Conservation (phyloP, 2,888 invertebrate genomes). For the Rhingia rostrata region DNA sequence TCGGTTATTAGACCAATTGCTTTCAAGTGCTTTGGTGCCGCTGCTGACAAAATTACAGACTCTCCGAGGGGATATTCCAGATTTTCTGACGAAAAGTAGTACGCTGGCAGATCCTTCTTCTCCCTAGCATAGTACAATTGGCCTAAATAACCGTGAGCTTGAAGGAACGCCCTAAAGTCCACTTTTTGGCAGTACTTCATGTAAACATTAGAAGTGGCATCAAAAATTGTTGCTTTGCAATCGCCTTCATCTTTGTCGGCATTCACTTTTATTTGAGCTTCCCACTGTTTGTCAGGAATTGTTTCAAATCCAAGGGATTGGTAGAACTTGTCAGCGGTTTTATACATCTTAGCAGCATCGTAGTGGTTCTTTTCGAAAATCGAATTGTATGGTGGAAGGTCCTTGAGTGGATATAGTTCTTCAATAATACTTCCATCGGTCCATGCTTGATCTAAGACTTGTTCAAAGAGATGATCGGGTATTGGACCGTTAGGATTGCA, state of each 20-base stretch:
- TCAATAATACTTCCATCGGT: too few relatives aligned
- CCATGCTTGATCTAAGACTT: too few relatives aligned
- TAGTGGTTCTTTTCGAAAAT: neutral
- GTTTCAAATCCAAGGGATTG: conserved; percentile 31
- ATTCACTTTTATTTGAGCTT: neutral
- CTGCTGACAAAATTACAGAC: conserved; percentile 59
- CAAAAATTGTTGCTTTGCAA: conserved; percentile 34
- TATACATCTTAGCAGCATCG: neutral
- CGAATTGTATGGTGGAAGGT: too few relatives aligned
- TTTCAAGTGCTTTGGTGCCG: conserved; percentile 50
- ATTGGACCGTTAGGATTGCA: too few relatives aligned
- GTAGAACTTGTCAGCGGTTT: conserved; percentile 39
- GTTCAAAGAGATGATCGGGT: too few relatives aligned
- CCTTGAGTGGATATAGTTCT: too few relatives aligned
- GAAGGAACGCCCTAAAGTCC: conserved; percentile 63
- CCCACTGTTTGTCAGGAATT: conserved; percentile 5
- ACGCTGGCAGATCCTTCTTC: conserved; percentile 50
- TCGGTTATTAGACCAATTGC: conserved; percentile 10
- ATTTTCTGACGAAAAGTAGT: conserved; percentile 41
- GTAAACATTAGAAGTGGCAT: conserved; percentile 9
- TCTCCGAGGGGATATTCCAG: conserved; percentile 56
- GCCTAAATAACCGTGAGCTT: conserved; percentile 67
- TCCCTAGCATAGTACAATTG: conserved; percentile 49
- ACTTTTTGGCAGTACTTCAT: conserved; percentile 62
- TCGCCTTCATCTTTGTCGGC: conserved; percentile 9